Evolutionary conservation across 2,888 invertebrate species (phyloP), one percentile per base, ranked within the genome.

Genomic region (Ectemnius continuus): DNA sequence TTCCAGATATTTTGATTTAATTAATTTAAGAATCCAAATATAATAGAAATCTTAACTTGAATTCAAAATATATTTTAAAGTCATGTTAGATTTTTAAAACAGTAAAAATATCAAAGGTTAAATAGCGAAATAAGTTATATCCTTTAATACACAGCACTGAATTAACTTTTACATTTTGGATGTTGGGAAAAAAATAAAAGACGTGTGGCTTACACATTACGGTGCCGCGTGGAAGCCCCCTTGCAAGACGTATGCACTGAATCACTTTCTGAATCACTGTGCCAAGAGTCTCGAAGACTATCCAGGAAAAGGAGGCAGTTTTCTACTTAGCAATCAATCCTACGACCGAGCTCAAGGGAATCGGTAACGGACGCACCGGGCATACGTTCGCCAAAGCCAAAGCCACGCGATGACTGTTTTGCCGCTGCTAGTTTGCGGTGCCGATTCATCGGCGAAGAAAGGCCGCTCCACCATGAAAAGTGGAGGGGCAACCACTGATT

Each of bases 341-440:
- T 20, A 16, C 36, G 8, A 20, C 60, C 23, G 69, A 79, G 70
- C 64, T 16, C 45, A 72, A 67, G 56, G 52, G 65, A 52, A 65
- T 78, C 66, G 78, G 47, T 65, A 52, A 69, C 62, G 70, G 58
- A 71, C 67, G 20, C 58, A 78, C 59, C 57, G 69, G 68, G 63
- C 73, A 65, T 73, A 67, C 76, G 80, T 81, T 73, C 67, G 76
- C 23, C 36, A 36, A 36, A 36, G 36, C 73, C 74, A 77, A 80
- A 84, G 84, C 71, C 81, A 71, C 81, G 73, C 79, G 75, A 61
- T 73, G 84, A 84, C 84, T 84, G 84, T 84, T 84, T 84, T 76
- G 79, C 75, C 67, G 70, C 72, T 65, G 14, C 76, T 73, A 64
- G 52, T 70, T 73, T 82, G 76, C 76, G 64, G 69, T 71, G 70